phyloP scores from a whole-genome alignment of 1,140 invertebrate genomes.

The Camponotus floridanus region DNA sequence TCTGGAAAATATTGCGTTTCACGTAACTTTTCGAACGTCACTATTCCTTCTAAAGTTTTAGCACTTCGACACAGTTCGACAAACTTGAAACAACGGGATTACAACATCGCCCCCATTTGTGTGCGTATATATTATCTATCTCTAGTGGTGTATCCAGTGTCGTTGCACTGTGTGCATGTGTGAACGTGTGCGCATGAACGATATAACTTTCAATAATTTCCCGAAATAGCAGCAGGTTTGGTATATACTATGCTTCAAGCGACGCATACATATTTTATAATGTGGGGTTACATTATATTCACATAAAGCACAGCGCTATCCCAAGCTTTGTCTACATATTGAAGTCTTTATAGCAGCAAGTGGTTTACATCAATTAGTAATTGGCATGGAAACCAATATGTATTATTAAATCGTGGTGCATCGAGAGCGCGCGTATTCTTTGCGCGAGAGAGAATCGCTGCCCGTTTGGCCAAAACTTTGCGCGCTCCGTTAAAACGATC shows the following conservation, averaged over 20 bases:
- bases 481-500: slow-evolving; percentile 75
- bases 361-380: slow-evolving; percentile 36
- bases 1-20: slow-evolving; percentile 39
- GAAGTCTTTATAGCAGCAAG: slow-evolving; percentile 15
- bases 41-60: slow-evolving; percentile 38
- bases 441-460: slow-evolving; percentile 11
- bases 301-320: slow-evolving; percentile 26
- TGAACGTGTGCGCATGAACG: not conserved
- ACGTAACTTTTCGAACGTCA: slow-evolving; percentile 42
- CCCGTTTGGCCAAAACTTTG: slow-evolving; percentile 70
- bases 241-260: not conserved
- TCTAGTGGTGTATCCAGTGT: slow-evolving; percentile 1
- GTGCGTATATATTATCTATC: not conserved
- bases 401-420: slow-evolving; percentile 13
- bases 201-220: slow-evolving; percentile 53
- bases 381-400: not conserved
- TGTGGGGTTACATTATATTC: slow-evolving; percentile 36
- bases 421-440: slow-evolving; percentile 38
- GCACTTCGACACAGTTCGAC: slow-evolving; percentile 7
- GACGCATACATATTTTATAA: slow-evolving; percentile 22
- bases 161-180: not conserved
- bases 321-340: slow-evolving; percentile 32
- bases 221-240: not conserved
- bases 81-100: slow-evolving; percentile 45
- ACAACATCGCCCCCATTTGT: slow-evolving; percentile 45